Conservation (phyloP, 2,113 vertebrate species). For the Gasterosteus aculeatus region DNA sequence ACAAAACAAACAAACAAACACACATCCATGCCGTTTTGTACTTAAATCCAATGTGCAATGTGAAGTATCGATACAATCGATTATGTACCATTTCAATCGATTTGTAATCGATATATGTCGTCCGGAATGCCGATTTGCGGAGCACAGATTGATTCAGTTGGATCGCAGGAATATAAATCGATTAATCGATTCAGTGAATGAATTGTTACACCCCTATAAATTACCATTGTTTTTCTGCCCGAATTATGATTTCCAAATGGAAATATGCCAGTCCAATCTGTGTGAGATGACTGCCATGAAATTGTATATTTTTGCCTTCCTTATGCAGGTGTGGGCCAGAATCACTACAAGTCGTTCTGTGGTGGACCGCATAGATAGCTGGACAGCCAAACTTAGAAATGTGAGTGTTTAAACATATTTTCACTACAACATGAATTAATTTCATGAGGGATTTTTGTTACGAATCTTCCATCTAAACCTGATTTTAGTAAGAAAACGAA, state of each 20-base stretch:
- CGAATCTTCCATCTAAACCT: not conserved
- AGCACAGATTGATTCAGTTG: no score
- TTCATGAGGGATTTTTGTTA: not conserved
- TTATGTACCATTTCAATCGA: no score
- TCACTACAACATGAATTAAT: not conserved
- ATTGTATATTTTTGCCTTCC: not conserved
- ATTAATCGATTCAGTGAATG: no score
- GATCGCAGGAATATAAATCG: no score
- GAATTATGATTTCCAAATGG: not conserved
- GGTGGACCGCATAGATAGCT: slow-evolving; percentile 89
- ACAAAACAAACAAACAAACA: no score
- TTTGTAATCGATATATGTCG: no score
- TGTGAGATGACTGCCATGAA: not conserved
- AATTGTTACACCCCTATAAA: no score
- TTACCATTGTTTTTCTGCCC: not conserved
- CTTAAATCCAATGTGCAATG: no score
- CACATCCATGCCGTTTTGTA: no score
- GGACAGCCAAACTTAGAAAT: slow-evolving; percentile 96
- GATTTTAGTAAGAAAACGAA: not conserved
- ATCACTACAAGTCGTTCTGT: slow-evolving; percentile 89
- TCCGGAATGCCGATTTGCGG: no score
- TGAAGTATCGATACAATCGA: no score
- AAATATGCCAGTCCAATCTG: no score
- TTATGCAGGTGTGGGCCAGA: slow-evolving; percentile 90
- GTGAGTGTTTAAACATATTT: slow-evolving; percentile 75